Conservation (phyloP, 2,888 invertebrate genomes). For the Ceraclea dissimilis region DNA sequence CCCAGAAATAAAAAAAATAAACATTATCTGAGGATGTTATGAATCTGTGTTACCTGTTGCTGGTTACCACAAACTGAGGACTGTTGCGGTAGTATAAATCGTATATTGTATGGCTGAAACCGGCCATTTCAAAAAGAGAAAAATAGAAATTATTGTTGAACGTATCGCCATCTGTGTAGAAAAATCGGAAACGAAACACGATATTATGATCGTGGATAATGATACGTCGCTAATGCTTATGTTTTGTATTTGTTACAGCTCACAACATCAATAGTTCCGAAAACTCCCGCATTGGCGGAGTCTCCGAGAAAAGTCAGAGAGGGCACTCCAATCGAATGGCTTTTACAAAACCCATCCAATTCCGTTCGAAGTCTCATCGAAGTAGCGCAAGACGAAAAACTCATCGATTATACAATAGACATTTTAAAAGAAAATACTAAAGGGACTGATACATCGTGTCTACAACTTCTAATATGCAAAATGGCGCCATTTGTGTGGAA, state of each 20-base stretch:
- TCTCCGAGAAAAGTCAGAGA: conserved; percentile 28
- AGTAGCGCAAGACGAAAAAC: conserved; percentile 53
- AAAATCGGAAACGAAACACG: no score
- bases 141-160: no score
- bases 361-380: conserved; percentile 49
- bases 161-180: no score
- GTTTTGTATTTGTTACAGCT: conserved; percentile 43
- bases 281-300: conserved; percentile 36
- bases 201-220: no score
- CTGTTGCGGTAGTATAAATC: no score
- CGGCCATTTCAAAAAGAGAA: no score
- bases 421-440: conserved; percentile 48
- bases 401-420: conserved; percentile 55
- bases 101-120: no score
- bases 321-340: conserved; percentile 52
- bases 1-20: no score
- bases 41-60: no score
- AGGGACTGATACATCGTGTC: conserved; percentile 58
- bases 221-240: background rate
- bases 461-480: conserved; percentile 69
- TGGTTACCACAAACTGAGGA: no score
- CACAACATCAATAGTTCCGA: conserved; percentile 47
- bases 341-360: conserved; percentile 54
- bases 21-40: no score
- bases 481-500: conserved; percentile 66